Evolutionary conservation across 2,888 invertebrate species (phyloP).

Genomic region (Sarcophaga rosellei): DNA sequence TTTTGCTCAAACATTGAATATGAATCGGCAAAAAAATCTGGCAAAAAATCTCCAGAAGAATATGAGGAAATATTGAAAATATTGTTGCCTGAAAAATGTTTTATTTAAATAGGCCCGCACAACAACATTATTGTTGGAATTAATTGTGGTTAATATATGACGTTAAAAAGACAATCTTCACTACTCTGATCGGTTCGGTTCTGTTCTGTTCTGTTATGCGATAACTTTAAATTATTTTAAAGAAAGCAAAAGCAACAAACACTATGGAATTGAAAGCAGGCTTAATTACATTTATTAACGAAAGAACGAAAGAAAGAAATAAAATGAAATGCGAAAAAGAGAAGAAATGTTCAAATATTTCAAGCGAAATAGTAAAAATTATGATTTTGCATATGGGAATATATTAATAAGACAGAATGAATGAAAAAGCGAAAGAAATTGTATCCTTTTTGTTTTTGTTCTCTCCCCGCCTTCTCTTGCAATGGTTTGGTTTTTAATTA

Average conservation of each 20-base stretch:
- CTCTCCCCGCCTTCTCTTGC: too few species aligned
- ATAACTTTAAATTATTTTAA: not conserved
- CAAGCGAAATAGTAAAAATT: not conserved
- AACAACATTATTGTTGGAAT: slow-evolving; percentile 5
- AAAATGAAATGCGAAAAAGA: too few species aligned
- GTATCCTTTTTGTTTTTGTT: too few species aligned
- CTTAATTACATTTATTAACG: not conserved
- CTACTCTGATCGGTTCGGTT: not conserved
- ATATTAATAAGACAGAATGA: too few species aligned
- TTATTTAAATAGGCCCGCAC: slow-evolving; percentile 9
- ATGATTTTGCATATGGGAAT: too few species aligned
- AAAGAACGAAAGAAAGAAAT: not conserved
- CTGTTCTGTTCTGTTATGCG: not conserved
- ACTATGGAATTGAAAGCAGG: not conserved
- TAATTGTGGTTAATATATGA: slow-evolving; percentile 32
- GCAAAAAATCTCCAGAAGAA: not conserved
- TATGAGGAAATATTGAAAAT: slow-evolving; percentile 23
- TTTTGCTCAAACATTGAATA: too few species aligned
- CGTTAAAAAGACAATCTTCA: not conserved
- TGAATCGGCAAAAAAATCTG: too few species aligned
- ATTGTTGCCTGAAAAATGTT: slow-evolving; percentile 12
- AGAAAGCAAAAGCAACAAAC: not conserved
- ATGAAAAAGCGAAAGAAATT: too few species aligned
- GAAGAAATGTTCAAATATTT: not conserved
- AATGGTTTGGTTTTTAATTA: not conserved